A percentile compares a stretch with the other conserved stretches of the same genome.
Evolutionary conservation across 2,797 vertebrate species (phyloP).

Genomic region (Lophura swinhoii): DNA sequence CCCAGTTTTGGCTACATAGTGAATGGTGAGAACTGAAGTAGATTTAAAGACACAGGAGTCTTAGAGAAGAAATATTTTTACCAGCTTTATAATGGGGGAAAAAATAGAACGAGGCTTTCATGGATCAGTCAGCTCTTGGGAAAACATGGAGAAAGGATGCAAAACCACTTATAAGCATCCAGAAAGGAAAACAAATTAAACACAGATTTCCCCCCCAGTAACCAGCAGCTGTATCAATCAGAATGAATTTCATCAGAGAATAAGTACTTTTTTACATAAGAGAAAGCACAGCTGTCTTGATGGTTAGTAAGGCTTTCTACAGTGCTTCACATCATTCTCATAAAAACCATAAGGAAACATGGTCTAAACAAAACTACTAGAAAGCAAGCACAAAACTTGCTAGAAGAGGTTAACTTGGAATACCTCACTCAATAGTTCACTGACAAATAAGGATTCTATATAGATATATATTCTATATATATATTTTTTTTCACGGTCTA

Average conservation of each 20-base stretch:
- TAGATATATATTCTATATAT: too few relatives aligned
- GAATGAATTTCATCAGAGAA: neutral
- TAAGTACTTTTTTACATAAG: neutral
- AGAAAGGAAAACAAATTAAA: neutral
- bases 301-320: neutral
- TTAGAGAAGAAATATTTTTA: neutral
- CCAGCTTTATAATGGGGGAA: neutral
- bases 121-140: neutral
- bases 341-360: neutral
- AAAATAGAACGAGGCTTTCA: neutral
- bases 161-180: neutral
- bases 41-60: neutral
- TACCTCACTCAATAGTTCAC: neutral
- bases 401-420: neutral
- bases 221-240: neutral
- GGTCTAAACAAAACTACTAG: neutral
- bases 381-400: neutral
- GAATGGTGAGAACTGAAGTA: neutral
- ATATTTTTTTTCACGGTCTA: neutral
- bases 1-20: accelerated
- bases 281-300: neutral
- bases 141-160: neutral
- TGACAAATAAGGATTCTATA: neutral
- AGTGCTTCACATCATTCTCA: neutral
- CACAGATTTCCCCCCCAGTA: neutral